phyloP scores from a whole-genome alignment of 2,888 invertebrate genomes.

The Trimorus sp. region DNA sequence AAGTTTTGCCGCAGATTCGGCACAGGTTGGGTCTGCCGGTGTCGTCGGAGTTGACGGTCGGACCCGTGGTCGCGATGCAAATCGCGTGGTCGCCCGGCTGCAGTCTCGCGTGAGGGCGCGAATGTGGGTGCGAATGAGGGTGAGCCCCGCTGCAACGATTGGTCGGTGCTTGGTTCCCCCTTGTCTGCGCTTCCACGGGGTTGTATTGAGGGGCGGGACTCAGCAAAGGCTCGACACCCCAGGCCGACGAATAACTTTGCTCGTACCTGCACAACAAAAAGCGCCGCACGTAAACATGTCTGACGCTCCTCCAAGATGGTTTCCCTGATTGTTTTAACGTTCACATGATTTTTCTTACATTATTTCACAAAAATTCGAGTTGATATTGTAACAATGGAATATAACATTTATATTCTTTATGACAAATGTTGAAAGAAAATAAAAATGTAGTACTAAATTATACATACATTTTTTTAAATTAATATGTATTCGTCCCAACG shows the following conservation, averaged over 20 bases:
- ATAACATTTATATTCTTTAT: no score
- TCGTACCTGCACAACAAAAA: slow-evolving; percentile 75
- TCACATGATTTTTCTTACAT: background rate
- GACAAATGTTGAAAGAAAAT: no score
- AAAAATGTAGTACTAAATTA: no score
- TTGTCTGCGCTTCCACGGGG: slow-evolving; percentile 77
- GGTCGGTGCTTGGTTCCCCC: slow-evolving; percentile 79
- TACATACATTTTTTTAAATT: no score
- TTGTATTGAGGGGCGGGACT: slow-evolving; percentile 81
- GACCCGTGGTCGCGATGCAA: slow-evolving; percentile 82
- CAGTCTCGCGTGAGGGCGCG: slow-evolving; percentile 76
- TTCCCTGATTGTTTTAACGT: slow-evolving; percentile 10
- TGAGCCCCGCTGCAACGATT: slow-evolving; percentile 80
- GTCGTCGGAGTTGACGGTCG: slow-evolving; percentile 85
- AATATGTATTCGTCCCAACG: no score
- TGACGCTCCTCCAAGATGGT: slow-evolving; percentile 38
- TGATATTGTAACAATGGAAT: no score
- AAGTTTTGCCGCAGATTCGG: slow-evolving; percentile 97
- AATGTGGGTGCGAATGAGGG: slow-evolving; percentile 77
- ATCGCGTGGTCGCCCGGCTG: slow-evolving; percentile 81
- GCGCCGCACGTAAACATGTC: slow-evolving; percentile 15
- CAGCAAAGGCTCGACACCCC: slow-evolving; percentile 80
- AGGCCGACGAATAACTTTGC: slow-evolving; percentile 79
- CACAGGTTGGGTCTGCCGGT: slow-evolving; percentile 94
- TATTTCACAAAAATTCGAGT: background rate